phyloP scores from a whole-genome alignment of 1,140 invertebrate species.

The Paralvinella palmiformis region DNA sequence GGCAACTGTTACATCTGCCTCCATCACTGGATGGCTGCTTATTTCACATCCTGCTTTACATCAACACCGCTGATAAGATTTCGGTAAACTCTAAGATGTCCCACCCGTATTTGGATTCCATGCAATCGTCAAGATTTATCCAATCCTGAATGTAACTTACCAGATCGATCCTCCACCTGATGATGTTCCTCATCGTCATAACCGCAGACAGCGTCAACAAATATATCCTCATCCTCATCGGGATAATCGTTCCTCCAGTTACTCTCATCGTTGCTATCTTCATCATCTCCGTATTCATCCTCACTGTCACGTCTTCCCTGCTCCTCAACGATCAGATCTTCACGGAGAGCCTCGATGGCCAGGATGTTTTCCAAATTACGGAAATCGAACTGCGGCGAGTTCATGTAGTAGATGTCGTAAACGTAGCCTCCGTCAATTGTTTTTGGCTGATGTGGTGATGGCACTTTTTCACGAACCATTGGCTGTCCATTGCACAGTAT shows the following conservation, averaged over 20 bases:
- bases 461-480: conserved; percentile 29
- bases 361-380: conserved; percentile 31
- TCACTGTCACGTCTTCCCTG: conserved; percentile 20
- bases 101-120: no score
- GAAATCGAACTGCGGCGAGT: conserved; percentile 34
- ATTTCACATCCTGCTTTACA: no score
- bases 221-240: conserved; percentile 44
- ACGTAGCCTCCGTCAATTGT: conserved; percentile 31
- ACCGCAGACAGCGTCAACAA: no score
- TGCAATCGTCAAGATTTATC: no score
- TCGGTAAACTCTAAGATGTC: no score
- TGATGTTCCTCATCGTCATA: no score
- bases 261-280: conserved; percentile 43
- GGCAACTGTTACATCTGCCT: no score
- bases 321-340: conserved; percentile 1
- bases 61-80: no score
- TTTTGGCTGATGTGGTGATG: background rate
- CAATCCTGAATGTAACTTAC: no score
- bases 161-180: no score
- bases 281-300: conserved; percentile 37
- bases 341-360: conserved; percentile 28
- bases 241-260: conserved; percentile 50
- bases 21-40: no score
- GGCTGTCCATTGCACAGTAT: conserved; percentile 38
- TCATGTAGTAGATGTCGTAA: conserved; percentile 45